Percentiles rank a stretch among this genome's conserved stretches.
These are phyloP conservation scores for Molorchus minor DNA, from an alignment of 2,888 invertebrate species.

Conservation along the genomic window DNA sequence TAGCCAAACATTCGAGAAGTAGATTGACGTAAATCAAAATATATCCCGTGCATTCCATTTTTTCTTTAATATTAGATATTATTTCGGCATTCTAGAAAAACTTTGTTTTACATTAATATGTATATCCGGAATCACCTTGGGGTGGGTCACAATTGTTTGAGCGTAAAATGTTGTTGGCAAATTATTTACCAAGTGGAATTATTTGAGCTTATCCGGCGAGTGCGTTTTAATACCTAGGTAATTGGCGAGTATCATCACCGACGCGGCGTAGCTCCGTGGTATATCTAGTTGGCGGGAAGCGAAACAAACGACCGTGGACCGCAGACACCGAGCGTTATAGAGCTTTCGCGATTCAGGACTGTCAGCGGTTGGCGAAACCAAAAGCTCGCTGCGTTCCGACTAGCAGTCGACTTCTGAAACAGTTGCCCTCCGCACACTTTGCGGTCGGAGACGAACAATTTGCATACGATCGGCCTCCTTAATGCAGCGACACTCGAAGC, in stretches of 20 bases:
- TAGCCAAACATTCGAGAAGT: slow-evolving; percentile 39
- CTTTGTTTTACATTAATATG: no score
- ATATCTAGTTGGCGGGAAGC: slow-evolving; percentile 34
- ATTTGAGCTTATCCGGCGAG: no score
- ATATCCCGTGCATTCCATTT: slow-evolving; percentile 32
- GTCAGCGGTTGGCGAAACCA: slow-evolving; percentile 12
- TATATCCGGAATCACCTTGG: no score
- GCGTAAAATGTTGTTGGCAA: no score
- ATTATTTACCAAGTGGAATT: no score
- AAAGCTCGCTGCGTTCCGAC: slow-evolving; percentile 22
- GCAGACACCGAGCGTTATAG: slow-evolving; percentile 28
- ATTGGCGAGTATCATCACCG: no score
- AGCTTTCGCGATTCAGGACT: slow-evolving; percentile 40
- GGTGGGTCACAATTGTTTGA: no score
- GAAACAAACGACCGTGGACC: neutral
- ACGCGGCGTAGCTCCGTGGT: slow-evolving; percentile 1
- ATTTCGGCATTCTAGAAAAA: no score
- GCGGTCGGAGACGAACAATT: slow-evolving; percentile 48
- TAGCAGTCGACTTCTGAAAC: slow-evolving; percentile 45
- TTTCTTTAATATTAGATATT: neutral
- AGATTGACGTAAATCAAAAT: slow-evolving; percentile 35
- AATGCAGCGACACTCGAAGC: slow-evolving; percentile 18
- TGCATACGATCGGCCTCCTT: slow-evolving; percentile 40
- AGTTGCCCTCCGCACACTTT: slow-evolving; percentile 48
- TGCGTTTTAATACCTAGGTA: no score